phyloP scores from a whole-genome alignment of 2,113 vertebrate genomes.

The Sisor rabdophorus region DNA sequence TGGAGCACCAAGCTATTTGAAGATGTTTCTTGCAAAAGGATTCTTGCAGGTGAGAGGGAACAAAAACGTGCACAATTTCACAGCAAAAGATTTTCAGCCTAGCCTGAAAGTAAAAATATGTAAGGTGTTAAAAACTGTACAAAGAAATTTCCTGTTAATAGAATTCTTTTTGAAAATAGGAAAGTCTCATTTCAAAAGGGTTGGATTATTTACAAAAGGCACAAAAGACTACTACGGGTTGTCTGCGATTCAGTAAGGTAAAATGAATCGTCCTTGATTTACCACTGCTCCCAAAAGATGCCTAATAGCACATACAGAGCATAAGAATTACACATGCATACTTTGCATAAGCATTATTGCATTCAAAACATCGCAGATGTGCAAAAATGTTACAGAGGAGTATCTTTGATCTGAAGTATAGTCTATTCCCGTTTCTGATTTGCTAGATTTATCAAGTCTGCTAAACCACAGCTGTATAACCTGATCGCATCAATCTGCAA shows the following conservation, averaged over 20 bases:
- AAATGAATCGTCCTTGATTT: constrained; percentile 12
- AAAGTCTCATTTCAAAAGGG: neutral
- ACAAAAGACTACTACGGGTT: neutral
- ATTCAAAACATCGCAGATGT: constrained; percentile 29
- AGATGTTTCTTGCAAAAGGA: constrained; percentile 26
- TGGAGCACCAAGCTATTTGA: constrained; percentile 38
- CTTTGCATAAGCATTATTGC: constrained; percentile 31
- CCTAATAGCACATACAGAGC: constrained; percentile 10
- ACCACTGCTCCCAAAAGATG: neutral
- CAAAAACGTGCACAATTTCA: constrained; percentile 33
- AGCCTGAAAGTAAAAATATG: constrained; percentile 30
- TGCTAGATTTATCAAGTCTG: constrained; percentile 12
- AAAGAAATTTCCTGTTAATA: constrained; percentile 1
- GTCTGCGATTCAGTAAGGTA: constrained; percentile 39
- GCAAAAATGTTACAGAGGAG: constrained; percentile 5
- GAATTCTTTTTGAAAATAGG: neutral
- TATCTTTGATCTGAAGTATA: neutral
- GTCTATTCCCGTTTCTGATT: neutral
- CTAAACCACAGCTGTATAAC: neutral
- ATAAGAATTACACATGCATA: constrained; percentile 18
- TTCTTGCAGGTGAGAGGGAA: neutral
- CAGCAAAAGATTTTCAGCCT: constrained; percentile 17
- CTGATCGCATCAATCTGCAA: neutral
- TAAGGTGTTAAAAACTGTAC: constrained; percentile 2
- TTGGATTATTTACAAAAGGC: constrained; percentile 31